phyloP scores from a whole-genome alignment of 2,797 vertebrate genomes.

The Glossophaga mutica region DNA sequence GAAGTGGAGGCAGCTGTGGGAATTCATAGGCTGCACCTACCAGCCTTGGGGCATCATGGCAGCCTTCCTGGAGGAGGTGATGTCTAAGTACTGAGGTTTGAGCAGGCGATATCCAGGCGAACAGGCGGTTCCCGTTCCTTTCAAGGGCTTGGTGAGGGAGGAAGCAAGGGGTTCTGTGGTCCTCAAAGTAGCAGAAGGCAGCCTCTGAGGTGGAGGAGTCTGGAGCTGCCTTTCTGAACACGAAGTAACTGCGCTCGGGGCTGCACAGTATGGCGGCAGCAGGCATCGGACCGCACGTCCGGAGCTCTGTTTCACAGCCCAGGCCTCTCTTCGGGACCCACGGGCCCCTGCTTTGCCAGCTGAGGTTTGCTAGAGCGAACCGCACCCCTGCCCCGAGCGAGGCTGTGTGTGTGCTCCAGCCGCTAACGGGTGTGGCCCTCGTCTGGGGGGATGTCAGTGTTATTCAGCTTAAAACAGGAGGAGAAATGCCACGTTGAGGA shows the following conservation, averaged over 20 bases:
- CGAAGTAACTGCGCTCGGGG: background rate
- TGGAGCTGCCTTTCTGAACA: background rate
- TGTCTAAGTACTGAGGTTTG: background rate
- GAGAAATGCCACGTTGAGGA: background rate
- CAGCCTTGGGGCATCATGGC: background rate
- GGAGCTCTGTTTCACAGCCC: background rate
- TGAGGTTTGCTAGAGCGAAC: background rate
- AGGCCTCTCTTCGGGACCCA: background rate
- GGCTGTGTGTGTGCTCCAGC: background rate
- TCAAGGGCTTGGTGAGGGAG: background rate
- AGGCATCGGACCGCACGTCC: rapidly evolving
- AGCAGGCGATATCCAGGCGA: background rate
- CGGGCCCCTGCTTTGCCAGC: rapidly evolving
- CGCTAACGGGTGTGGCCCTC: background rate
- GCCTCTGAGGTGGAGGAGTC: background rate
- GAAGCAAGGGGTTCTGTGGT: background rate
- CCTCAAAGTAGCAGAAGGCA: background rate
- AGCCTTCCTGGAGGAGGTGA: conserved; percentile 3
- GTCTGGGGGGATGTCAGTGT: no score
- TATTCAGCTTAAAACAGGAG: background rate
- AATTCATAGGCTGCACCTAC: background rate
- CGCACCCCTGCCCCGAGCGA: rapidly evolving
- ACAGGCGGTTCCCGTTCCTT: background rate
- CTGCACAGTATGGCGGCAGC: background rate
- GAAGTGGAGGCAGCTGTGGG: background rate